Conservation (phyloP, 2,888 invertebrate species). For the Globia sparganii region DNA sequence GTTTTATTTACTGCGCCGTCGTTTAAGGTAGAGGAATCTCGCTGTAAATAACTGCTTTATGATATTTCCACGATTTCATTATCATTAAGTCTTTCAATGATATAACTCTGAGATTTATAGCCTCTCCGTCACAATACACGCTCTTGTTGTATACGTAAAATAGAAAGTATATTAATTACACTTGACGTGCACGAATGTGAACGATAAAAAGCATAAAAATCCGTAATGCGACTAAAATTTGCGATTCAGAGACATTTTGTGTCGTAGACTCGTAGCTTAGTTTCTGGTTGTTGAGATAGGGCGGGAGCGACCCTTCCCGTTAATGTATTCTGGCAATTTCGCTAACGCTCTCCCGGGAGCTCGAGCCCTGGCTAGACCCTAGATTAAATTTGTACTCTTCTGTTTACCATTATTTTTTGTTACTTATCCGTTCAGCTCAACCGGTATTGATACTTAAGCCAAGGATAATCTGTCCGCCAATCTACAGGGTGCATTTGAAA, state of each 20-base stretch:
- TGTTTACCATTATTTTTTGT: slow-evolving; percentile 80
- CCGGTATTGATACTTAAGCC: slow-evolving; percentile 56
- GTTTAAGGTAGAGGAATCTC: slow-evolving; percentile 80
- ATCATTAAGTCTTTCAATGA: slow-evolving; percentile 80
- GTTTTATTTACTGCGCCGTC: slow-evolving; percentile 76
- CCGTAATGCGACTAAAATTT: slow-evolving; percentile 68
- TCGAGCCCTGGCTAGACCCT: slow-evolving; percentile 77
- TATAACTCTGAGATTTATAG: slow-evolving; percentile 74
- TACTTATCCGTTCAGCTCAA: slow-evolving; percentile 71
- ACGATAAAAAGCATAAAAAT: slow-evolving; percentile 51
- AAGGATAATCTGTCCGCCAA: slow-evolving; percentile 54
- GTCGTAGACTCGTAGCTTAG: slow-evolving; percentile 80
- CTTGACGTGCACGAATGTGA: slow-evolving; percentile 53
- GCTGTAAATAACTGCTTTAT: slow-evolving; percentile 79
- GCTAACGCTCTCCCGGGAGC: slow-evolving; percentile 77
- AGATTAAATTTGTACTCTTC: slow-evolving; percentile 86
- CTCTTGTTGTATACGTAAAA: slow-evolving; percentile 60
- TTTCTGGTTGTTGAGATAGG: slow-evolving; percentile 85
- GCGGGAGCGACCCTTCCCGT: slow-evolving; percentile 78
- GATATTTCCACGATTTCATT: slow-evolving; percentile 81
- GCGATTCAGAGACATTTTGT: slow-evolving; percentile 76
- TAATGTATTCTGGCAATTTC: slow-evolving; percentile 88
- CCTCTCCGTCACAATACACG: slow-evolving; percentile 65
- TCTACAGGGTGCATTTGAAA: too few relatives aligned
- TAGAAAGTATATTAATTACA: slow-evolving; percentile 67